A percentile compares a stretch with the other conserved stretches of the same genome.
Conservation (phyloP, 2,888 invertebrate genomes). For the Trichogramma dendrolimi region DNA sequence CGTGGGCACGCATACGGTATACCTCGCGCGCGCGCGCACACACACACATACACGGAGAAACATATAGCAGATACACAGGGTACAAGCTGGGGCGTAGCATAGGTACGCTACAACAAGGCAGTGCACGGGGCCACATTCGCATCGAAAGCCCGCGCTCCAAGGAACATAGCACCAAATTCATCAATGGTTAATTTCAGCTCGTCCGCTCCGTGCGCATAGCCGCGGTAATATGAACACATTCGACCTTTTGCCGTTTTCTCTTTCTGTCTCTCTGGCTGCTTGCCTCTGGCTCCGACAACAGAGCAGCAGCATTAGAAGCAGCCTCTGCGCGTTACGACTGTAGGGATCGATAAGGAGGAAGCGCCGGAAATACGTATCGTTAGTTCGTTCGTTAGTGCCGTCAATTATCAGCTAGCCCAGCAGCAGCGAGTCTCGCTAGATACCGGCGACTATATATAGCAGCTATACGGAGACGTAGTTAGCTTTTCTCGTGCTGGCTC, state of each 20-base stretch:
- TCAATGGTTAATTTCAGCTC: constrained; percentile 24
- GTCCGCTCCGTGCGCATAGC: constrained; percentile 4
- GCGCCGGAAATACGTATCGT: constrained; percentile 29
- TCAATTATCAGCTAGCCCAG: constrained; percentile 28
- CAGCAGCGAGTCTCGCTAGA: too few species aligned
- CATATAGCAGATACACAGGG: too few species aligned
- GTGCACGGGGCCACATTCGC: too few species aligned
- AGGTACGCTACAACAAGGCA: too few species aligned
- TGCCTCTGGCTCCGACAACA: not conserved
- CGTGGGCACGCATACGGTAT: too few species aligned
- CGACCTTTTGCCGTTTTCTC: constrained; percentile 9
- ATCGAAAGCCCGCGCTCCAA: too few species aligned
- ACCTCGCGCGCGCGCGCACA: too few species aligned
- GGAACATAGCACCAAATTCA: constrained; percentile 3
- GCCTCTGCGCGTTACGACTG: constrained; percentile 2
- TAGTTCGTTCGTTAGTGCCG: constrained; percentile 30
- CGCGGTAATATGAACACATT: not conserved
- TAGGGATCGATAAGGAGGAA: constrained; percentile 24
- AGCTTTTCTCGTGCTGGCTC: not conserved
- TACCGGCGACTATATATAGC: too few species aligned
- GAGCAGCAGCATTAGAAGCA: too few species aligned
- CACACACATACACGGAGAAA: too few species aligned
- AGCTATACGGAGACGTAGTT: too few species aligned
- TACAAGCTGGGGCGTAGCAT: too few species aligned
- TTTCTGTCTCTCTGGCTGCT: not conserved